Percentiles rank a stretch among this genome's conserved stretches.
Conservation (phyloP, 2,113 vertebrate species). For the Pandion haliaetus region DNA sequence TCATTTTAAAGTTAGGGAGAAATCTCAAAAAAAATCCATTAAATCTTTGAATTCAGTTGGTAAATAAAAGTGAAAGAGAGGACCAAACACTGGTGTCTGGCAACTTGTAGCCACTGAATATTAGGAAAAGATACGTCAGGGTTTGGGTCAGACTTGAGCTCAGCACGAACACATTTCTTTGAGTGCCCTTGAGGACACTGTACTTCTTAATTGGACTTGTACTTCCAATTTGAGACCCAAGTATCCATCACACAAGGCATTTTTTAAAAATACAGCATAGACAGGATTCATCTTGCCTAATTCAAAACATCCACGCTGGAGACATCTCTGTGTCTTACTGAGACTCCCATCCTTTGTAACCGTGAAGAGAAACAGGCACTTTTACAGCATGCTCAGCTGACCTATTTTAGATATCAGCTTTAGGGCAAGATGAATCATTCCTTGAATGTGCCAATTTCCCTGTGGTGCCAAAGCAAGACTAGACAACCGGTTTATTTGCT, state of each 20-base stretch:
- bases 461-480: slow-evolving; percentile 35
- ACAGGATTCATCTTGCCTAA: neutral
- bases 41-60: neutral
- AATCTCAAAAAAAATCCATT: neutral
- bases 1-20: neutral
- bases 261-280: neutral
- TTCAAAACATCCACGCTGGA: slow-evolving; percentile 10
- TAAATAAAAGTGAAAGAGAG: neutral
- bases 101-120: neutral
- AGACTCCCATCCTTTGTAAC: slow-evolving; percentile 5
- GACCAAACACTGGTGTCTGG: neutral
- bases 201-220: neutral
- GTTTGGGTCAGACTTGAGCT: neutral
- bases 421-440: slow-evolving; percentile 57
- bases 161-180: fast-evolving
- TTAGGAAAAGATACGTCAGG: neutral
- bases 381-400: slow-evolving; percentile 4
- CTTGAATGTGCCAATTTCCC: slow-evolving; percentile 33
- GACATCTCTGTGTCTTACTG: slow-evolving; percentile 14
- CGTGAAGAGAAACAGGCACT: slow-evolving; percentile 13
- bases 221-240: neutral
- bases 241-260: neutral
- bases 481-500: slow-evolving; percentile 55
- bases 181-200: neutral
- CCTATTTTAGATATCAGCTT: slow-evolving; percentile 45